phyloP scores from a whole-genome alignment of 2,113 vertebrate genomes.

The Eudyptes chrysolophus region DNA sequence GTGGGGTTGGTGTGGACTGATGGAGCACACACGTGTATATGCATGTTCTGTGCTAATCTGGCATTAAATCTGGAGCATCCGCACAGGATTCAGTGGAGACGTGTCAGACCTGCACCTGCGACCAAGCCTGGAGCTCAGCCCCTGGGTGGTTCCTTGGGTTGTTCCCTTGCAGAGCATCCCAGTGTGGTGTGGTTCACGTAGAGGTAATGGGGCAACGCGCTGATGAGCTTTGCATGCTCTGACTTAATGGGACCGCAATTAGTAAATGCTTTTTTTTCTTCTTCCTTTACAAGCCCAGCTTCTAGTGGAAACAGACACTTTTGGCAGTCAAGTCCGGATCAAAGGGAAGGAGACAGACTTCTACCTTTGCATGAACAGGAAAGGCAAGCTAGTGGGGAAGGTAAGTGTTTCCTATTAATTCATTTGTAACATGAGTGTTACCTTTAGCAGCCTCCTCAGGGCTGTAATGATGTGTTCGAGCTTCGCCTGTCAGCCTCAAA shows the following conservation, averaged over 20 bases:
- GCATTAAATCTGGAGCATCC: not conserved
- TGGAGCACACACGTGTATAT: fast-evolving
- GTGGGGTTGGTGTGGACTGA: not conserved
- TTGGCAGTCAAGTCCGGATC: conserved; percentile 91
- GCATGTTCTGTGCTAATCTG: not conserved
- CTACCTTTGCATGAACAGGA: conserved; percentile 91
- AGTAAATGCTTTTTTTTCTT: conserved; percentile 59
- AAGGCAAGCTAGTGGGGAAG: conserved; percentile 89
- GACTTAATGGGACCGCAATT: not conserved
- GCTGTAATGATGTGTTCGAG: not conserved
- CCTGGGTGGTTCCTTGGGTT: not conserved
- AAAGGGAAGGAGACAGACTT: conserved; percentile 89
- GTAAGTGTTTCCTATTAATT: conserved; percentile 75
- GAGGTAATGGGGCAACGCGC: not conserved
- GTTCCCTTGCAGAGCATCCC: not conserved
- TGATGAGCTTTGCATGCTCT: not conserved
- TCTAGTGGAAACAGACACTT: conserved; percentile 90
- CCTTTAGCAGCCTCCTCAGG: conserved; percentile 19
- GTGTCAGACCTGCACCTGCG: not conserved
- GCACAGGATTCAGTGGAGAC: fast-evolving
- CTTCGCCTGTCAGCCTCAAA: not conserved
- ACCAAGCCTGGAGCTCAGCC: not conserved
- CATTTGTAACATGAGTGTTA: conserved; percentile 25
- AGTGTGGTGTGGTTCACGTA: fast-evolving
- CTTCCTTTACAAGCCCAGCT: conserved; percentile 88